Conservation (phyloP, 2,113 vertebrate species). For the Cololabis saira region DNA sequence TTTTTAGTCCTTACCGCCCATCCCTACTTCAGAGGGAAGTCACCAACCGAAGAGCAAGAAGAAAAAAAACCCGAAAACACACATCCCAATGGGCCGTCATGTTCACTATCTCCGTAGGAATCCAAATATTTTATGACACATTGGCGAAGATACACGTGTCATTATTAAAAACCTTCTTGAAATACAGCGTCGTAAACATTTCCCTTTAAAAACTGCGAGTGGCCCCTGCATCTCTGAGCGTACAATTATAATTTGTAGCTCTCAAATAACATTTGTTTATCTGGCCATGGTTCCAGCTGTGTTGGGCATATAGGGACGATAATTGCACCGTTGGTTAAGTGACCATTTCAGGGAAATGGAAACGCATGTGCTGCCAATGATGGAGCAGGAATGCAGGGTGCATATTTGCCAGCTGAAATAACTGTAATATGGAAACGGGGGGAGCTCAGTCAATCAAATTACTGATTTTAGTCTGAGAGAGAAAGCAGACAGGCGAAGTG, state of each 20-base stretch:
- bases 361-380: too few species aligned
- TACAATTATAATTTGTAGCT: conserved; percentile 58
- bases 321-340: conserved; percentile 60
- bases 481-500: too few species aligned
- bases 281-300: conserved; percentile 46
- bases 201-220: conserved; percentile 39
- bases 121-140: conserved; percentile 51
- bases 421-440: not conserved
- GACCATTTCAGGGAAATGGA: conserved; percentile 18
- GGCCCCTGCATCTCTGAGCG: conserved; percentile 38
- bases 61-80: conserved; percentile 9
- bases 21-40: too few species aligned
- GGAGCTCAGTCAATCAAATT: too few species aligned
- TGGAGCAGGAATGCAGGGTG: too few species aligned
- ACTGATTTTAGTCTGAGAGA: too few species aligned
- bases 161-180: conserved; percentile 34
- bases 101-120: conserved; percentile 66
- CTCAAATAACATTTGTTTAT: conserved; percentile 67
- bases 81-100: conserved; percentile 46
- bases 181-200: conserved; percentile 16
- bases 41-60: conserved; percentile 26
- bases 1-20: too few species aligned
- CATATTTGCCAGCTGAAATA: too few species aligned
- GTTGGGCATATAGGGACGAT: conserved; percentile 44
- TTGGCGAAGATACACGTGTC: conserved; percentile 27